These are phyloP conservation scores for Ophonus ardosiacus DNA, from an alignment of 2,888 invertebrate species.

Conservation along the genomic window DNA sequence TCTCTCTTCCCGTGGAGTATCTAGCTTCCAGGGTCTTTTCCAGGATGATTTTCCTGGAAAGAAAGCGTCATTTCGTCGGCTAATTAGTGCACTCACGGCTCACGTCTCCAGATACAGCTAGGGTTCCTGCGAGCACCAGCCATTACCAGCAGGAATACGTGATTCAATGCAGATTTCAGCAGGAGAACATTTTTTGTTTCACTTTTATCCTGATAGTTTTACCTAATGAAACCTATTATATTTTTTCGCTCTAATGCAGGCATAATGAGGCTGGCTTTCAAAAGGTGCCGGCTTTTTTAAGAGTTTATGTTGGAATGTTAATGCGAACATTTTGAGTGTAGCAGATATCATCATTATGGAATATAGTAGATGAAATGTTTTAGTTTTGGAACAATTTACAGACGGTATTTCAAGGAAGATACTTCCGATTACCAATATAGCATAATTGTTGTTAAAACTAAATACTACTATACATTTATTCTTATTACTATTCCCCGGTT, in stretches of 20 bases:
- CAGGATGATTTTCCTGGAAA: background rate
- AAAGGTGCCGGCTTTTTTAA: background rate
- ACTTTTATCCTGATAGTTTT: conserved; percentile 38
- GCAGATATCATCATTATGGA: too few relatives aligned
- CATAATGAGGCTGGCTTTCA: background rate
- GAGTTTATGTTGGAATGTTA: background rate
- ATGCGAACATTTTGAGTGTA: too few relatives aligned
- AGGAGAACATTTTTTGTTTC: conserved; percentile 20
- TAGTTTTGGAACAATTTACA: too few relatives aligned
- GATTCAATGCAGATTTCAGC: conserved; percentile 34
- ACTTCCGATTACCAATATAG: too few relatives aligned
- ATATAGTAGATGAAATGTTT: too few relatives aligned
- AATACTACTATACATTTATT: too few relatives aligned
- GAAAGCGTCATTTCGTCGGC: conserved; percentile 19
- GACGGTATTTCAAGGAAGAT: too few relatives aligned
- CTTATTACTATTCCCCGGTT: too few relatives aligned
- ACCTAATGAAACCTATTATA: conserved; percentile 37
- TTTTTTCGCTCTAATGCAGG: conserved; percentile 12
- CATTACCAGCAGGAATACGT: conserved; percentile 32
- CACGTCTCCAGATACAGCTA: conserved; percentile 11
- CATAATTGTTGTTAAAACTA: too few relatives aligned
- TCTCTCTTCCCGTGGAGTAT: background rate
- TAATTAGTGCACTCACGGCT: conserved; percentile 27
- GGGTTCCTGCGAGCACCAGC: conserved; percentile 22
- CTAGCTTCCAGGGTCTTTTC: background rate